Evolutionary conservation across 2,797 vertebrate species (phyloP).

Genomic region (Notolabrus celidotus): DNA sequence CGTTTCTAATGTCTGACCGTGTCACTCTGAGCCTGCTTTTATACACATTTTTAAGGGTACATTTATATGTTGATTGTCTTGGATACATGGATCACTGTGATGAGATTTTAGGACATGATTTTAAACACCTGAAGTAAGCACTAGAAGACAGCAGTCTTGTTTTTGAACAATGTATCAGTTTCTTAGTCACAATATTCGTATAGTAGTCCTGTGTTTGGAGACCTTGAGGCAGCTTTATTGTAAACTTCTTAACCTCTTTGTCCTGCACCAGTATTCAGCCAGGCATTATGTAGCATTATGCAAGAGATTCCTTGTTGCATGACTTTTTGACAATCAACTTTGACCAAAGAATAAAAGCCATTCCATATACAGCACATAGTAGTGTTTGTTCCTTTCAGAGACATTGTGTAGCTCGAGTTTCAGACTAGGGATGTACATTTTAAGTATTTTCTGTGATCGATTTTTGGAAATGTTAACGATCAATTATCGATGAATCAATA

Average conservation of each 20-base stretch:
- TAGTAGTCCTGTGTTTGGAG: constrained; percentile 57
- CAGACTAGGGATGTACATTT: neutral
- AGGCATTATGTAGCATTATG: constrained; percentile 56
- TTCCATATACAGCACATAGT: constrained; percentile 56
- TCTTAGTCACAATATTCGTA: constrained; percentile 43
- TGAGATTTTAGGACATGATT: constrained; percentile 35
- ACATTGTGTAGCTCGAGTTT: constrained; percentile 10
- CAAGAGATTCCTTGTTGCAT: constrained; percentile 74
- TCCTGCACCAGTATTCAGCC: constrained; percentile 53
- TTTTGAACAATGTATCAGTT: constrained; percentile 16
- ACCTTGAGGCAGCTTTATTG: constrained; percentile 73
- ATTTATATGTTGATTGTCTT: constrained; percentile 53
- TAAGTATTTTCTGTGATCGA: no score
- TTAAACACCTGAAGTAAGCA: constrained; percentile 32
- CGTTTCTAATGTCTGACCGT: constrained; percentile 44
- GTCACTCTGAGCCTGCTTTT: constrained; percentile 71
- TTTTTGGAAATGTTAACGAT: no score
- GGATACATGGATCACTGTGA: constrained; percentile 64
- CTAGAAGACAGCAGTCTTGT: constrained; percentile 30
- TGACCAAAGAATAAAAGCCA: constrained; percentile 80
- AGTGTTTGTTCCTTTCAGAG: constrained; percentile 44
- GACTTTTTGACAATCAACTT: constrained; percentile 71
- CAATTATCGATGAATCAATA: no score
- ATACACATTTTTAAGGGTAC: constrained; percentile 61
- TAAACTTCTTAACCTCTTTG: constrained; percentile 45